These are phyloP conservation scores for Polyergus mexicanus DNA, from an alignment of 1,140 invertebrate genomes.

Conservation along the genomic window DNA sequence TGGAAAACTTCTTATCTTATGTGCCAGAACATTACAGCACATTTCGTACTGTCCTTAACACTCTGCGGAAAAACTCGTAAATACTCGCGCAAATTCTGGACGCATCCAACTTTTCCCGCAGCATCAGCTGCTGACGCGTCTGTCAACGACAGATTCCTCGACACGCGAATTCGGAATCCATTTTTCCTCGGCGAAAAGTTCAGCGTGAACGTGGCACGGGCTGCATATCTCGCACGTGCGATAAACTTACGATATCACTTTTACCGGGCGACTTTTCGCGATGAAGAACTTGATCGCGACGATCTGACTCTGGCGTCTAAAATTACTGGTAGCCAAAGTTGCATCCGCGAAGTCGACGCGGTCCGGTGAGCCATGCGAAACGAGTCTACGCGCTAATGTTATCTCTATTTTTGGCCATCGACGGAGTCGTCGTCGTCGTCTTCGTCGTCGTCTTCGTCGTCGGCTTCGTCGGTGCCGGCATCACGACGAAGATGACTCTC, in stretches of 20 bases:
- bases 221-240: slow-evolving; percentile 41
- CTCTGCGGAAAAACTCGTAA: slow-evolving; percentile 7
- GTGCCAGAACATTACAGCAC: slow-evolving; percentile 13
- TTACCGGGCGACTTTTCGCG: slow-evolving; percentile 35
- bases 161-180: slow-evolving; percentile 47
- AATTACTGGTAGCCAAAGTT: slow-evolving; percentile 76
- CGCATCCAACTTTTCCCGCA: slow-evolving; percentile 77
- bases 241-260: slow-evolving; percentile 54
- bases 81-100: slow-evolving; percentile 62
- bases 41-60: slow-evolving; percentile 10
- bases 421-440: slow-evolving; percentile 56
- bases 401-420: slow-evolving; percentile 71
- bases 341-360: slow-evolving; percentile 68
- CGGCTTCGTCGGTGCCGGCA: neutral
- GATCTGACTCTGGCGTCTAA: slow-evolving; percentile 70
- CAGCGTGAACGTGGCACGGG: neutral
- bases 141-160: slow-evolving; percentile 67
- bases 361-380: slow-evolving; percentile 72
- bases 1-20: slow-evolving; percentile 36
- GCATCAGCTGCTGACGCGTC: slow-evolving; percentile 76
- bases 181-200: slow-evolving; percentile 40
- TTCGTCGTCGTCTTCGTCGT: neutral
- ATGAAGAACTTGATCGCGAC: slow-evolving; percentile 62
- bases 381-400: slow-evolving; percentile 70
- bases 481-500: slow-evolving; percentile 23